Evolutionary conservation across 2,888 invertebrate species (phyloP).

Genomic region (Limnephilus lunatus): DNA sequence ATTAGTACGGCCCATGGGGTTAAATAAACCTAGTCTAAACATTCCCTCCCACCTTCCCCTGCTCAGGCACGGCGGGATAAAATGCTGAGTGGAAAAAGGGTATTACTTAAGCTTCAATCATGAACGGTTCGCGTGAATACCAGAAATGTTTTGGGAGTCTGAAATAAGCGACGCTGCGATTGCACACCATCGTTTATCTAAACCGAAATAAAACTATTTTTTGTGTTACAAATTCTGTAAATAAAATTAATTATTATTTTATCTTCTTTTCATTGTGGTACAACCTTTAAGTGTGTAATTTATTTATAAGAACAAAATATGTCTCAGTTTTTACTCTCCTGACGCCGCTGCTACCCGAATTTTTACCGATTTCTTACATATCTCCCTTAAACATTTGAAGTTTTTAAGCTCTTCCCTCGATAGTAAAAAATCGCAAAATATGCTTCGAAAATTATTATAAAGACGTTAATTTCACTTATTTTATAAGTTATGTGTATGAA

Average conservation of each 20-base stretch:
- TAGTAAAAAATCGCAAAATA: too few relatives aligned
- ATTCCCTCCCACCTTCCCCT: background rate
- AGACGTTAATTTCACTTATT: too few relatives aligned
- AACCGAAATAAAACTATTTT: background rate
- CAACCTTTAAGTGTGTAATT: too few relatives aligned
- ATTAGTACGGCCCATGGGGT: constrained; percentile 21
- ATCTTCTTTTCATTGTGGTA: too few relatives aligned
- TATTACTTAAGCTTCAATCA: background rate
- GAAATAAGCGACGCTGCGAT: background rate
- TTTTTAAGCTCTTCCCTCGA: too few relatives aligned
- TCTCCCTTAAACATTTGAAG: too few relatives aligned
- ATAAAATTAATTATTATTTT: background rate
- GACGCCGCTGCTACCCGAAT: too few relatives aligned
- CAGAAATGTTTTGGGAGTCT: background rate
- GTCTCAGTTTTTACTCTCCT: background rate
- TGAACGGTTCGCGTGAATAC: background rate
- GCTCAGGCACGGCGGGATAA: background rate
- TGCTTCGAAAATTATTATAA: too few relatives aligned
- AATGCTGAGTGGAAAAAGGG: background rate
- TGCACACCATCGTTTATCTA: background rate
- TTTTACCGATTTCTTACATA: too few relatives aligned
- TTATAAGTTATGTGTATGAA: too few relatives aligned
- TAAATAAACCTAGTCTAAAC: constrained; percentile 10
- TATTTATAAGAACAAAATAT: too few relatives aligned
- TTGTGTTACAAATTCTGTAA: background rate